Percentiles rank a stretch among this genome's conserved stretches.
These are phyloP conservation scores for Odontamblyopus rebecca DNA, from an alignment of 2,797 vertebrate species.

Conservation along the genomic window DNA sequence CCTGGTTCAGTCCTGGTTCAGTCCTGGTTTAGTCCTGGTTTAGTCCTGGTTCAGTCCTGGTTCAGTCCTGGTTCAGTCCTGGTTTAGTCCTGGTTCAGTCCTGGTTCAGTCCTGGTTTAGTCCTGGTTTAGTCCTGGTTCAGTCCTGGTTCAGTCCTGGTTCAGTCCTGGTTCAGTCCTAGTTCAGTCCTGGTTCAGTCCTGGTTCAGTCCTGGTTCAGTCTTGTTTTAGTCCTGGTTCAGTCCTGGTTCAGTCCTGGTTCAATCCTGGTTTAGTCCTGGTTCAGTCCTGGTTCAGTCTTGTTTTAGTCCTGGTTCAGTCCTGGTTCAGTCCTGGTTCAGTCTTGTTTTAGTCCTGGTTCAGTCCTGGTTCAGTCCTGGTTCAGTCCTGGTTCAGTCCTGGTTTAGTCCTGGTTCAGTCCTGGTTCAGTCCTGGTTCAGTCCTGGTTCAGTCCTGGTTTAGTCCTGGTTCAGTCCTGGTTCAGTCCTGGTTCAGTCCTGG, in stretches of 20 bases:
- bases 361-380: not conserved
- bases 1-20: not conserved
- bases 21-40: not conserved
- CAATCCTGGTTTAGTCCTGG: not conserved
- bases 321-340: no score
- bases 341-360: not conserved
- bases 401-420: not conserved
- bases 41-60: not conserved
- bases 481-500: no score
- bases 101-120: no score
- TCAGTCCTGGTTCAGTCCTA: not conserved
- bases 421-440: not conserved
- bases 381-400: not conserved
- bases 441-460: not conserved
- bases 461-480: no score
- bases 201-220: no score
- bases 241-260: not conserved
- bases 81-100: constrained; percentile 18
- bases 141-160: no score
- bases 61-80: not conserved
- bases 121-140: no score
- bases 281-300: constrained; percentile 14
- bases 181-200: not conserved
- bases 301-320: no score
- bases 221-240: not conserved